phyloP scores from a whole-genome alignment of 1,140 invertebrate genomes.

The Lamellibrachia luymesi region DNA sequence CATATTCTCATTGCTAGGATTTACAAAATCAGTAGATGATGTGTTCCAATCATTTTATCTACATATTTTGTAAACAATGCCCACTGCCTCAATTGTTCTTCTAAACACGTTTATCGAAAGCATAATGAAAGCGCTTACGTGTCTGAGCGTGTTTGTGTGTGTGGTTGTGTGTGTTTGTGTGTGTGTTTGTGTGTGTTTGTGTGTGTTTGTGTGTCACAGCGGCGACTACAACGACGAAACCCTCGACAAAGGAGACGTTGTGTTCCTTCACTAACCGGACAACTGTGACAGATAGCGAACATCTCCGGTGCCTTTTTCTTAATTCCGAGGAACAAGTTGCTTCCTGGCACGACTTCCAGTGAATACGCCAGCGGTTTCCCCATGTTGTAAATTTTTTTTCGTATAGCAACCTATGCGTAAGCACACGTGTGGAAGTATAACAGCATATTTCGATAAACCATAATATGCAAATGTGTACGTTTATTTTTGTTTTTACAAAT shows the following conservation, averaged over 20 bases:
- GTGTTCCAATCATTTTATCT: too few relatives aligned
- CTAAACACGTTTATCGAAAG: too few relatives aligned
- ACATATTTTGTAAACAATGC: too few relatives aligned
- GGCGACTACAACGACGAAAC: not conserved
- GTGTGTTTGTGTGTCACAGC: not conserved
- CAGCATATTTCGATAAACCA: not conserved
- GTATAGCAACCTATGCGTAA: not conserved
- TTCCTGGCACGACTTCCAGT: not conserved
- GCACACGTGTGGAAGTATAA: not conserved
- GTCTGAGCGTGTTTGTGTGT: too few relatives aligned
- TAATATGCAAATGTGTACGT: not conserved
- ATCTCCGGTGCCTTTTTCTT: not conserved
- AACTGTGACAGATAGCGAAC: not conserved
- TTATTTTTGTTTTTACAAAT: too few relatives aligned
- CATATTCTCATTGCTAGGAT: not conserved
- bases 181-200: too few relatives aligned
- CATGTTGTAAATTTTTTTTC: not conserved
- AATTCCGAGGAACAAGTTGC: not conserved
- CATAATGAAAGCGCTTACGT: too few relatives aligned
- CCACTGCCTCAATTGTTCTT: too few relatives aligned
- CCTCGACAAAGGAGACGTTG: not conserved
- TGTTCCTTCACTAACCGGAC: not conserved
- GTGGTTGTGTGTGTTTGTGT: too few relatives aligned
- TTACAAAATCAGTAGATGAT: too few relatives aligned
- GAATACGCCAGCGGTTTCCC: not conserved